Conservation (phyloP, 1,140 invertebrate genomes). For the Agrilus planipennis region DNA sequence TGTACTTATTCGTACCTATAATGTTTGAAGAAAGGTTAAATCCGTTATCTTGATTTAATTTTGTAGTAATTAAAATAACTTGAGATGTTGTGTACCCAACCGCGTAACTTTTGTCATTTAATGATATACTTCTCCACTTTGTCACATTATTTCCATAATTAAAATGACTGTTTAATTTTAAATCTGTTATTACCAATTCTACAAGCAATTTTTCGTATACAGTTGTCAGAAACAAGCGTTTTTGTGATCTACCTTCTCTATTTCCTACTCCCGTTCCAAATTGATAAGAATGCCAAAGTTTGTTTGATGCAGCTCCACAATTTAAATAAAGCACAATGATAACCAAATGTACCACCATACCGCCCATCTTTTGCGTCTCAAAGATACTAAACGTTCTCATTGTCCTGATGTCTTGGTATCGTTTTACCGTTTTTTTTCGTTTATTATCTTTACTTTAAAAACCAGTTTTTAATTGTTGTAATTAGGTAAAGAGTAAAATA, state of each 20-base stretch:
- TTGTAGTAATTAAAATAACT: not conserved
- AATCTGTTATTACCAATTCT: slow-evolving; percentile 2
- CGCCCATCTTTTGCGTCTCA: too few species aligned
- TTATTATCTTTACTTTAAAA: too few species aligned
- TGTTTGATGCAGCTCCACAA: too few species aligned
- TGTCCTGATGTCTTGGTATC: too few species aligned
- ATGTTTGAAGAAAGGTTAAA: too few species aligned
- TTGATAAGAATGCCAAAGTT: slow-evolving; percentile 5
- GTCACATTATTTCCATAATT: not conserved
- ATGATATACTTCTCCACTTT: not conserved
- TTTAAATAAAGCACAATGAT: too few species aligned
- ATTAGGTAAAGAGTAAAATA: too few species aligned
- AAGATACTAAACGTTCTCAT: too few species aligned
- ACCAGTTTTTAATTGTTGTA: too few species aligned
- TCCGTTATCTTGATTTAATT: not conserved
- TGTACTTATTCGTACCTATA: too few species aligned
- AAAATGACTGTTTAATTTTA: not conserved
- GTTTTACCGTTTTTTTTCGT: too few species aligned
- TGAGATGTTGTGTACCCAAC: not conserved
- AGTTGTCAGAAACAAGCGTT: not conserved
- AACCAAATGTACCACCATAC: too few species aligned
- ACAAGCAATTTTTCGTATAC: not conserved
- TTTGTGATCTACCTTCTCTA: slow-evolving; percentile 1
- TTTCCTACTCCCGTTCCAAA: slow-evolving; percentile 3
- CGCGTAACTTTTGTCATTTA: not conserved